These are phyloP conservation scores for Centropus bengalensis DNA, from an alignment of 2,113 vertebrate genomes.

Conservation along the genomic window DNA sequence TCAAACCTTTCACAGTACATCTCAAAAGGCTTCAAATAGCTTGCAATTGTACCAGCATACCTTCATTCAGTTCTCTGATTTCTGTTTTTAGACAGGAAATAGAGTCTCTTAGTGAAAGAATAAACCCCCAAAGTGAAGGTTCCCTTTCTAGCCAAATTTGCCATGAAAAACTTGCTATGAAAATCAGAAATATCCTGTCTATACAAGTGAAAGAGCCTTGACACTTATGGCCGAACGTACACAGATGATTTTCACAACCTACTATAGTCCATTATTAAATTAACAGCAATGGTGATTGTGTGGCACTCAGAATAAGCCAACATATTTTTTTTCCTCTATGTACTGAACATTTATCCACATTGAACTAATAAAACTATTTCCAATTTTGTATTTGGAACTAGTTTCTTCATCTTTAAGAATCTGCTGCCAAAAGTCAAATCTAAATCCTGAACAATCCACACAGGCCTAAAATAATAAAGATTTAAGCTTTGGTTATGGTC, in stretches of 20 bases:
- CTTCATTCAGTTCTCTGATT: background rate
- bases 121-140: background rate
- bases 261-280: background rate
- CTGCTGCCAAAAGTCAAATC: background rate
- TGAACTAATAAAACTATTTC: background rate
- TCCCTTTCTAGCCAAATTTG: background rate
- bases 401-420: background rate
- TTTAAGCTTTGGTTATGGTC: background rate
- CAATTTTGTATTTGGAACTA: background rate
- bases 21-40: background rate
- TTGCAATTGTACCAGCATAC: background rate
- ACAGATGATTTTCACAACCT: background rate
- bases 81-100: background rate
- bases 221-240: background rate
- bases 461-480: background rate
- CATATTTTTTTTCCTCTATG: background rate
- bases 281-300: background rate
- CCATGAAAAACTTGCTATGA: background rate
- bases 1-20: fast-evolving
- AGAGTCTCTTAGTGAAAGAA: background rate
- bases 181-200: background rate
- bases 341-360: background rate
- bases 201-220: background rate
- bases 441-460: background rate
- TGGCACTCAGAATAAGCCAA: background rate